These are phyloP conservation scores for Galerucella pusilla DNA, from an alignment of 2,888 invertebrate species.

Conservation along the genomic window DNA sequence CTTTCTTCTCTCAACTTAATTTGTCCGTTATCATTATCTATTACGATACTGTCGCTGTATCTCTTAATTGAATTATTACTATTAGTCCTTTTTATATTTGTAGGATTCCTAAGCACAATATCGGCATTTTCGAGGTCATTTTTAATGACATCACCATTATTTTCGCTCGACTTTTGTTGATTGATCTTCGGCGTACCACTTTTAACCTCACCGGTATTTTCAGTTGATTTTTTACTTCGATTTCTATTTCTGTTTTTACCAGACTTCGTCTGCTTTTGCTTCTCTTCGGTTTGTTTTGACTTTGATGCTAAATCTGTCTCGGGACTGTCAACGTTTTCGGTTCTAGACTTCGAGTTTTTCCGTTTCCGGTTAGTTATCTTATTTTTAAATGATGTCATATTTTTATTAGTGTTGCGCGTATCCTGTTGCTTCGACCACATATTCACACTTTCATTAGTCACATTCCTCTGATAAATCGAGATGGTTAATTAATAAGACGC, in stretches of 20 bases:
- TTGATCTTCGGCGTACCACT: slow-evolving; percentile 9
- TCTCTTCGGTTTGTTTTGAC: slow-evolving; percentile 45
- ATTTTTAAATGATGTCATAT: slow-evolving; percentile 64
- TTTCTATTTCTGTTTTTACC: slow-evolving; percentile 49
- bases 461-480: slow-evolving; percentile 36
- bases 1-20: slow-evolving; percentile 46
- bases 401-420: slow-evolving; percentile 57
- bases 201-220: slow-evolving; percentile 30
- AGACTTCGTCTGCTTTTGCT: slow-evolving; percentile 47
- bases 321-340: slow-evolving; percentile 43
- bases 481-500: slow-evolving; percentile 16
- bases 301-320: slow-evolving; percentile 41
- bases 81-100: slow-evolving; percentile 42
- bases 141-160: slow-evolving; percentile 44
- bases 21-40: slow-evolving; percentile 49
- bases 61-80: slow-evolving; percentile 54
- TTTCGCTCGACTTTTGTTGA: slow-evolving; percentile 11
- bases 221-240: slow-evolving; percentile 46
- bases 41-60: slow-evolving; percentile 63
- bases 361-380: slow-evolving; percentile 64
- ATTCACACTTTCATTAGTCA: slow-evolving; percentile 46
- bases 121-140: slow-evolving; percentile 49
- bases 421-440: slow-evolving; percentile 65
- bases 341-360: slow-evolving; percentile 57
- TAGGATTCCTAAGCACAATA: slow-evolving; percentile 54